Evolutionary conservation across 2,797 vertebrate species (phyloP).

Genomic region (Acipenser oxyrinchus): DNA sequence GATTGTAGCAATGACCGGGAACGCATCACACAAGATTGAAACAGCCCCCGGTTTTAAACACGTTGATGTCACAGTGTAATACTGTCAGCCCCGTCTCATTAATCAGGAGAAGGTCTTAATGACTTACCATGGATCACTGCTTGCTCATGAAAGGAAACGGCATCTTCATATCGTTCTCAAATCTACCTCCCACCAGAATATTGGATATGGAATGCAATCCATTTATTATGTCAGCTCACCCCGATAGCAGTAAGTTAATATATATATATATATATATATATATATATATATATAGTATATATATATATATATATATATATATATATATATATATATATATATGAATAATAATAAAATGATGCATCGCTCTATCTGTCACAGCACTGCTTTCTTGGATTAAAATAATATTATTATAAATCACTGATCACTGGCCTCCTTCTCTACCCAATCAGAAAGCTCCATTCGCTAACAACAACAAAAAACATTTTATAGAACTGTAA

Average conservation of each 20-base stretch:
- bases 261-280: not conserved
- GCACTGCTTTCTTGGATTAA: slow-evolving; percentile 2
- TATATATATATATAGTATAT: no score
- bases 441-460: not conserved
- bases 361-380: not conserved
- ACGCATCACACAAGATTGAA: no score
- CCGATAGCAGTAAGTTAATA: slow-evolving; percentile 6
- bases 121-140: not conserved
- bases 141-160: not conserved
- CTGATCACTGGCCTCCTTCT: not conserved
- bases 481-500: not conserved
- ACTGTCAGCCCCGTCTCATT: not conserved
- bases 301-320: no score
- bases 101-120: not conserved
- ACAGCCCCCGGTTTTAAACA: not conserved
- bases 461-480: not conserved
- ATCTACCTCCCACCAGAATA: slow-evolving; percentile 6
- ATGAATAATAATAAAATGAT: not conserved
- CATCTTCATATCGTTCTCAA: not conserved
- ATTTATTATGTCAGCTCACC: slow-evolving; percentile 1
- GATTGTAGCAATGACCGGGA: no score
- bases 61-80: slow-evolving; percentile 5
- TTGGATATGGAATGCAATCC: slow-evolving; percentile 1
- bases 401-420: slow-evolving; percentile 2
- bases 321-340: no score